A percentile compares a stretch with the other conserved stretches of the same genome.
Conservation (phyloP, 30 jellyfish, hydroid and myxozoan genomes). For the Aurelia sp. region DNA sequence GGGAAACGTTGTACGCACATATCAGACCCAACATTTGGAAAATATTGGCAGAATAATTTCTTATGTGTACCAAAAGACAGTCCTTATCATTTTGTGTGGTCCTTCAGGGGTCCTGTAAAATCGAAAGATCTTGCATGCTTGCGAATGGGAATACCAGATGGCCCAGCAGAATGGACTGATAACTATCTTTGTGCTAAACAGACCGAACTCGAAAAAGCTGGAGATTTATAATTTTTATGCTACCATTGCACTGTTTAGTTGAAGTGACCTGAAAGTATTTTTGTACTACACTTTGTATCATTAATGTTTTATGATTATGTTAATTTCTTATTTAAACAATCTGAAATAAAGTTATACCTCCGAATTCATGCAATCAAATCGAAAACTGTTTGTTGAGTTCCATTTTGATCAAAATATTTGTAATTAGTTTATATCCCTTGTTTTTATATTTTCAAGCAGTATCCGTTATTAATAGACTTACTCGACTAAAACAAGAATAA, state of each 20-base stretch:
- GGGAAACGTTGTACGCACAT: slow-evolving; percentile 71
- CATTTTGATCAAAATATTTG: too few relatives aligned
- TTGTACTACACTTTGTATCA: background rate
- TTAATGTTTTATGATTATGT: too few relatives aligned
- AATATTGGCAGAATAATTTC: slow-evolving; percentile 79
- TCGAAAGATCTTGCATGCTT: slow-evolving; percentile 52
- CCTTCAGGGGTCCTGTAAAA: slow-evolving; percentile 68
- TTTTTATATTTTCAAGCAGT: too few relatives aligned
- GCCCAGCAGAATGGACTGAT: slow-evolving; percentile 75
- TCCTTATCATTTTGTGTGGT: slow-evolving; percentile 87
- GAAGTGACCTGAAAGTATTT: background rate
- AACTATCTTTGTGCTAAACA: slow-evolving; percentile 68
- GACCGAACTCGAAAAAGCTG: slow-evolving; percentile 2
- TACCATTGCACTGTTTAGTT: background rate
- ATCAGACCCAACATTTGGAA: slow-evolving; percentile 68
- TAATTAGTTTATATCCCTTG: too few relatives aligned
- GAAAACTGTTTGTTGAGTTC: too few relatives aligned
- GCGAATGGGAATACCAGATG: slow-evolving; percentile 80
- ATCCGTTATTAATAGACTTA: too few relatives aligned
- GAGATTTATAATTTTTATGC: background rate
- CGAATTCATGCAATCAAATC: too few relatives aligned
- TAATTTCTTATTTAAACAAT: too few relatives aligned
- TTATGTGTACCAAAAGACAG: slow-evolving; percentile 77
- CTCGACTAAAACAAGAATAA: too few relatives aligned
- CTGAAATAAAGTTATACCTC: too few relatives aligned